These are phyloP conservation scores for Agelaius tricolor DNA, from an alignment of 2,113 vertebrate species.

Conservation along the genomic window DNA sequence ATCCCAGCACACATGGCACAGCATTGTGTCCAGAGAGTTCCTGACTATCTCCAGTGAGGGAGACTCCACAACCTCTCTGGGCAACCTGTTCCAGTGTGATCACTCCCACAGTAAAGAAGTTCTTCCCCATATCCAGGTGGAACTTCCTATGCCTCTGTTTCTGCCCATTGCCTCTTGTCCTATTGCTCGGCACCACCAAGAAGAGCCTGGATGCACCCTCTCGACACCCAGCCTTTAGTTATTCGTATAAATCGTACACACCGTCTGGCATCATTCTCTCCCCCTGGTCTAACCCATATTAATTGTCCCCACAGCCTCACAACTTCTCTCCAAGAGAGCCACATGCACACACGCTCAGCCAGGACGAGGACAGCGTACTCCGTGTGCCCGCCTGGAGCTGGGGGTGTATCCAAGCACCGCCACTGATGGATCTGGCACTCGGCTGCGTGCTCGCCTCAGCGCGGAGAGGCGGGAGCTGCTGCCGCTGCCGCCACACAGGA, in stretches of 20 bases:
- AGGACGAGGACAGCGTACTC: fast-evolving
- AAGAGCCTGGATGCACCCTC: neutral
- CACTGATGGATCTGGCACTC: fast-evolving
- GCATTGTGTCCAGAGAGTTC: neutral
- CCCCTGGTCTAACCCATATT: too few relatives aligned
- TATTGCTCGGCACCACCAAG: neutral
- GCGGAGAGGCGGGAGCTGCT: neutral
- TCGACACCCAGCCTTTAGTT: too few relatives aligned
- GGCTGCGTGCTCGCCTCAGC: neutral
- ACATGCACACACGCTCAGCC: fast-evolving
- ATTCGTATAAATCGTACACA: neutral
- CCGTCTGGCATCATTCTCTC: fast-evolving
- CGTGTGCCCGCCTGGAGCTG: fast-evolving
- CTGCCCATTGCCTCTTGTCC: neutral
- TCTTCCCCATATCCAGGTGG: too few relatives aligned
- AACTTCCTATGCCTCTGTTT: neutral
- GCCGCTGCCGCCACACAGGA: fast-evolving
- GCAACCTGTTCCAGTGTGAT: neutral
- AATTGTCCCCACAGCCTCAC: neutral
- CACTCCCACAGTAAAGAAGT: neutral
- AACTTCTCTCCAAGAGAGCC: neutral
- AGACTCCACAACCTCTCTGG: neutral
- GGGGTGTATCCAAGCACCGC: fast-evolving
- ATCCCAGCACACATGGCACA: neutral
- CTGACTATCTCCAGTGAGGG: neutral